A percentile compares a stretch with the other conserved stretches of the same genome.
Evolutionary conservation across 2,888 invertebrate species (phyloP).

Genomic region (Nasonovia ribisnigri): DNA sequence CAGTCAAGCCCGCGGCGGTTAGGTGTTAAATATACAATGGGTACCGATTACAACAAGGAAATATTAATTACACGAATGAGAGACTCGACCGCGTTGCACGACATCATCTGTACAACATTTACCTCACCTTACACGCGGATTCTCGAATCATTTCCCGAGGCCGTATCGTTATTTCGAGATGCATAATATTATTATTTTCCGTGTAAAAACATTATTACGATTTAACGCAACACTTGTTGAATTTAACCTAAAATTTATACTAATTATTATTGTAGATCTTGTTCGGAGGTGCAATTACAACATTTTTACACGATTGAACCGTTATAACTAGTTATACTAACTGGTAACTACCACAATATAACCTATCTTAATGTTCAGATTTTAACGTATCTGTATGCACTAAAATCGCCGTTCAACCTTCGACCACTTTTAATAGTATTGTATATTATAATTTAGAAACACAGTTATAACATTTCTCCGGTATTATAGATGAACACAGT

Average conservation of each 20-base stretch:
- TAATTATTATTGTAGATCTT: not conserved
- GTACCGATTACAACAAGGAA: not conserved
- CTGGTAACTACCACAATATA: not conserved
- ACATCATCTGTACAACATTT: not conserved
- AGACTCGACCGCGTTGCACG: not conserved
- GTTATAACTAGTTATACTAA: conserved; percentile 28
- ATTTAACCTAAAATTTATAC: not conserved
- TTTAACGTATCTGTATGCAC: not conserved
- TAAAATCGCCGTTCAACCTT: not conserved
- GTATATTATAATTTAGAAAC: not conserved
- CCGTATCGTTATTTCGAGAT: not conserved
- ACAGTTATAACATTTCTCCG: not conserved
- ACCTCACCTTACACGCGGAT: not conserved
- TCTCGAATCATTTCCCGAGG: not conserved
- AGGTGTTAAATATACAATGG: not conserved
- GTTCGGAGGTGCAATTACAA: conserved; percentile 16
- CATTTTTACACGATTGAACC: conserved; percentile 18
- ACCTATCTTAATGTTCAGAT: not conserved
- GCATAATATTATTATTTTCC: not conserved
- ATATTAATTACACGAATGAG: not conserved
- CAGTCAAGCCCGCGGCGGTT: not conserved
- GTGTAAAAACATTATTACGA: not conserved
- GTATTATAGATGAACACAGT: not conserved
- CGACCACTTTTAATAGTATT: not conserved
- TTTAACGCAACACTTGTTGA: not conserved